Conservation (phyloP, 1,140 invertebrate species). For the Mizuhopecten yessoensis region DNA sequence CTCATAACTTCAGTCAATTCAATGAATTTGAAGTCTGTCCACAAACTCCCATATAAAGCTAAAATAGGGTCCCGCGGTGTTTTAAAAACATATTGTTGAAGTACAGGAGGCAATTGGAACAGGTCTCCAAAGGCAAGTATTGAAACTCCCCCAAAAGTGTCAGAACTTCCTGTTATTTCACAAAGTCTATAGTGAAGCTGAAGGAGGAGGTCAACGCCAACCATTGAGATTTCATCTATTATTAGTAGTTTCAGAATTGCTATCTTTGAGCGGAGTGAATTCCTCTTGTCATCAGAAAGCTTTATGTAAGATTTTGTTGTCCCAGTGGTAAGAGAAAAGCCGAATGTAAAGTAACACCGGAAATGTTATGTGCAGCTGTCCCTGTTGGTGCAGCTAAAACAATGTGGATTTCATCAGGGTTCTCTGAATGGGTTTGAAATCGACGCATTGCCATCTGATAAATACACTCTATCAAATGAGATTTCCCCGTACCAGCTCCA, state of each 20-base stretch:
- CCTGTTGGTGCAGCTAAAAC: slow-evolving; percentile 60
- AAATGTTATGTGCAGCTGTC: too few species aligned
- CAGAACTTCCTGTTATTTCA: slow-evolving; percentile 42
- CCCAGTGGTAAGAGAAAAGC: slow-evolving; percentile 60
- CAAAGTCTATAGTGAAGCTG: slow-evolving; percentile 63
- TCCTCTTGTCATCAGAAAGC: slow-evolving; percentile 56
- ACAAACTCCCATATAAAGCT: not conserved
- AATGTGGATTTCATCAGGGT: slow-evolving; percentile 58
- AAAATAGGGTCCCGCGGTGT: slow-evolving; percentile 4
- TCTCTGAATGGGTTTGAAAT: slow-evolving; percentile 53
- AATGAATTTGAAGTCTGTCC: slow-evolving; percentile 29
- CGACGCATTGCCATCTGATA: slow-evolving; percentile 58
- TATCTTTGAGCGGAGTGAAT: too few species aligned
- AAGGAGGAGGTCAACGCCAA: slow-evolving; percentile 52
- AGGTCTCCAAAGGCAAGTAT: slow-evolving; percentile 63
- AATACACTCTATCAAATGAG: slow-evolving; percentile 60
- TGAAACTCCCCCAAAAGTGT: slow-evolving; percentile 62
- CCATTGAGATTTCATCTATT: slow-evolving; percentile 69
- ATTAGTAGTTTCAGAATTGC: slow-evolving; percentile 56
- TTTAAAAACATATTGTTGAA: too few species aligned
- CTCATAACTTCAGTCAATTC: slow-evolving; percentile 51
- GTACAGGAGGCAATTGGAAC: slow-evolving; percentile 65
- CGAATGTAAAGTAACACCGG: slow-evolving; percentile 60
- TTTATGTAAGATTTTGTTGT: slow-evolving; percentile 56
- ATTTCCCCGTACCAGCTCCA: too few species aligned